Conservation (phyloP, 2,888 invertebrate species). For the Ectemnius continuus region DNA sequence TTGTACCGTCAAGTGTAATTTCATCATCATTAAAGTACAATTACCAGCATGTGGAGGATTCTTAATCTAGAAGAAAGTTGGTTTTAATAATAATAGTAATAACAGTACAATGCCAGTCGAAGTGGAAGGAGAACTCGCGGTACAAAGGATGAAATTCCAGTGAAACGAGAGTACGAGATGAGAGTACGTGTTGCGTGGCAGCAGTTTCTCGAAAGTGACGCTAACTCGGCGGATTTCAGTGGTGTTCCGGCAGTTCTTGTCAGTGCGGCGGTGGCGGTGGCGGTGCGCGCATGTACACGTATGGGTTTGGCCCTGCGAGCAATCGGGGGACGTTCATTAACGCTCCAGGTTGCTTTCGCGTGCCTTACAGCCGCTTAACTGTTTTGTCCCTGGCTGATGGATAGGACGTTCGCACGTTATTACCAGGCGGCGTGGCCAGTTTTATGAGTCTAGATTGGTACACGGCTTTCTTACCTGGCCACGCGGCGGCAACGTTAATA, state of each 20-base stretch:
- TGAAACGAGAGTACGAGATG: too few relatives aligned
- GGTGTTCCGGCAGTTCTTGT: slow-evolving; percentile 51
- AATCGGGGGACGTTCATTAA: slow-evolving; percentile 62
- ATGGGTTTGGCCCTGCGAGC: slow-evolving; percentile 1
- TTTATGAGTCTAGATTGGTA: slow-evolving; percentile 72
- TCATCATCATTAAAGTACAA: too few relatives aligned
- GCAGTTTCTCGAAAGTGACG: neutral
- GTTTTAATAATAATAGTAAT: too few relatives aligned
- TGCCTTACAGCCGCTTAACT: slow-evolving; percentile 67
- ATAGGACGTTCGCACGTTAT: slow-evolving; percentile 75
- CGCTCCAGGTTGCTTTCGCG: slow-evolving; percentile 26
- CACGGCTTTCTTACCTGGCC: slow-evolving; percentile 42
- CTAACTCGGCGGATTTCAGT: slow-evolving; percentile 25
- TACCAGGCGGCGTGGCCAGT: slow-evolving; percentile 66
- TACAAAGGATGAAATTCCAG: too few relatives aligned
- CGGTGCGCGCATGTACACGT: slow-evolving; percentile 10
- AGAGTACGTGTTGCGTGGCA: too few relatives aligned
- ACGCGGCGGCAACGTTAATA: slow-evolving; percentile 58
- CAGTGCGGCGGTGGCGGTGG: too few relatives aligned
- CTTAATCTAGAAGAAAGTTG: too few relatives aligned
- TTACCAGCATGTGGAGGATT: too few relatives aligned
- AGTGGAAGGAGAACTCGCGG: too few relatives aligned
- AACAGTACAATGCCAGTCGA: too few relatives aligned
- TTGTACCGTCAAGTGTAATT: too few relatives aligned
- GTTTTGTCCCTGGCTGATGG: slow-evolving; percentile 72